Evolutionary conservation across 35 echinoderm and acorn worm species (phyloP).

Genomic region (Nesometra sesokonis): DNA sequence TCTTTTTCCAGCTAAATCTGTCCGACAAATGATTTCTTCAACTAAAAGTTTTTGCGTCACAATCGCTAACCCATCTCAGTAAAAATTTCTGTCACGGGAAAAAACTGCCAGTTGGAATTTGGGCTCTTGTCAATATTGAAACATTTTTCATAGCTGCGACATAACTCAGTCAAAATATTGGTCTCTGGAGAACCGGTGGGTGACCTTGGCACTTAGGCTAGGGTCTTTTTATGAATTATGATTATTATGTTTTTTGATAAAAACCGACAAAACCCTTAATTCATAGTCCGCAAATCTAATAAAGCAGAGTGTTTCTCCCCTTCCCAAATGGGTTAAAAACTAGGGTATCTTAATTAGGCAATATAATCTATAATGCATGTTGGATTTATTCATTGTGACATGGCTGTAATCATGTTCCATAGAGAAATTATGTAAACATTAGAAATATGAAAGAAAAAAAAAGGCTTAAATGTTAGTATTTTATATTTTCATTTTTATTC

Average conservation of each 20-base stretch:
- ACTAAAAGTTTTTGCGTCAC: too few species aligned
- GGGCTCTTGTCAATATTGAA: background rate
- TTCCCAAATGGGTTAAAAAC: background rate
- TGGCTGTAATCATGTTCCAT: too few species aligned
- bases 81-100: background rate
- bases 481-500: too few species aligned
- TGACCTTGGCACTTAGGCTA: background rate
- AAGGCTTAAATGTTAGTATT: too few species aligned
- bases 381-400: too few species aligned
- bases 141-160: background rate
- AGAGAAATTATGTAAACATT: too few species aligned
- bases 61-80: too few species aligned
- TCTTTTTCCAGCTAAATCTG: too few species aligned
- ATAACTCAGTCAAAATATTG: background rate
- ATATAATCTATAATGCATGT: too few species aligned
- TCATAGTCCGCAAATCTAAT: background rate
- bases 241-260: background rate
- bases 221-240: background rate
- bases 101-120: background rate
- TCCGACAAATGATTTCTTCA: too few species aligned
- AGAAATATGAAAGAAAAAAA: too few species aligned
- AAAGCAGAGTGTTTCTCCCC: background rate
- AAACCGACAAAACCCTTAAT: background rate
- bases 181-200: background rate
- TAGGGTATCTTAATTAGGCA: background rate